Evolutionary conservation across 1,140 invertebrate genomes (phyloP).

Genomic region (Riptortus pedestris): DNA sequence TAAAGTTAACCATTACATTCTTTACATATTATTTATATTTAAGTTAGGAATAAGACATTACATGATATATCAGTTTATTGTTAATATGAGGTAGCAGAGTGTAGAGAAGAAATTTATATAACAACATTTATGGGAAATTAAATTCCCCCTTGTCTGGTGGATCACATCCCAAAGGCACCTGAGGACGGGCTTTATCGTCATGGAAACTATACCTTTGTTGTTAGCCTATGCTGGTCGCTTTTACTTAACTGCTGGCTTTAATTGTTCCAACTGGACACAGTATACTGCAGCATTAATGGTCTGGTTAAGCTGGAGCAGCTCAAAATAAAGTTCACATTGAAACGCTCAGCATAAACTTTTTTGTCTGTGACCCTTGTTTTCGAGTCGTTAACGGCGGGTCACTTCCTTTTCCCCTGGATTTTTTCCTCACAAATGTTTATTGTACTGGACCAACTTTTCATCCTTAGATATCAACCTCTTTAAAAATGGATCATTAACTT

Average conservation of each 20-base stretch:
- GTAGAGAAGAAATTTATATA: no score
- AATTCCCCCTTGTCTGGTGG: no score
- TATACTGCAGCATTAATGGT: constrained; percentile 4
- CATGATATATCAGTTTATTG: no score
- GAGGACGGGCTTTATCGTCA: background rate
- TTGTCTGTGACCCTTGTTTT: background rate
- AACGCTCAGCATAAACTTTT: background rate
- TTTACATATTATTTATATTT: no score
- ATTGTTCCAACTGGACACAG: constrained; percentile 1
- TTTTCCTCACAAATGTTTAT: background rate
- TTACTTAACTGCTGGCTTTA: background rate
- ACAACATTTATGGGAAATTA: no score
- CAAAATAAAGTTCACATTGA: background rate
- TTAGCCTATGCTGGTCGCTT: constrained; percentile 1
- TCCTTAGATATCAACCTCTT: background rate
- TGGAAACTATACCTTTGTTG: background rate
- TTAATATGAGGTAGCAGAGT: no score
- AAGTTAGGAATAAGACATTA: no score
- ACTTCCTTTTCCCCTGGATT: no score
- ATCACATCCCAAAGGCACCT: background rate
- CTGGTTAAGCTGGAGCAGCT: background rate
- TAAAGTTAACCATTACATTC: no score
- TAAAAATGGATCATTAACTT: no score
- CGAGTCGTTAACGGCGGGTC: background rate
- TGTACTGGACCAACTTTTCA: background rate